These are phyloP conservation scores for Cebus imitator DNA, from an alignment of 2,113 vertebrate genomes.

Conservation along the genomic window DNA sequence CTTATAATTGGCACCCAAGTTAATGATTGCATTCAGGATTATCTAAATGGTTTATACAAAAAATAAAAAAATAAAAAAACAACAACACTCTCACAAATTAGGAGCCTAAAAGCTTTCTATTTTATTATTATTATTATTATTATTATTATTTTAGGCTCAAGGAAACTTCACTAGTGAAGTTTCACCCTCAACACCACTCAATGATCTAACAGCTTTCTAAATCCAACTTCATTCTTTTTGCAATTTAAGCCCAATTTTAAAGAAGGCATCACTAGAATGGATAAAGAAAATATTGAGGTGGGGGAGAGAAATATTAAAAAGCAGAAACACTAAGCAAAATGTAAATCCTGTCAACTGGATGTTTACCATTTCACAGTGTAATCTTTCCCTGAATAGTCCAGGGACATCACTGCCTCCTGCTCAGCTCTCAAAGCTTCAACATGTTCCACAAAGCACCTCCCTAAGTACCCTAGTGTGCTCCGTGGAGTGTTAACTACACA, in stretches of 20 bases:
- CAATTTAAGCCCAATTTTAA: constrained; percentile 30
- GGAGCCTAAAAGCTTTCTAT: background rate
- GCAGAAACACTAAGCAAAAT: constrained; percentile 28
- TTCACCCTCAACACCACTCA: too few relatives aligned
- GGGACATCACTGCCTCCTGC: background rate
- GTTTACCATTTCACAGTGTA: background rate
- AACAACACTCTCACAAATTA: background rate
- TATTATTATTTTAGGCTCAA: too few relatives aligned
- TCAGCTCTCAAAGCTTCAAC: background rate
- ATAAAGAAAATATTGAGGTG: background rate
- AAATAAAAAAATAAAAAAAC: background rate
- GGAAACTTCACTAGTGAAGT: too few relatives aligned
- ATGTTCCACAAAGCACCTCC: background rate
- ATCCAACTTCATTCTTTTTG: background rate
- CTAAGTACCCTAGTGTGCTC: background rate
- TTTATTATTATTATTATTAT: too few relatives aligned
- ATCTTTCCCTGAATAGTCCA: background rate
- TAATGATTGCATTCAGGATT: constrained; percentile 39
- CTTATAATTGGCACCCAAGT: constrained; percentile 44
- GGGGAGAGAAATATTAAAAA: background rate
- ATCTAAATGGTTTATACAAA: constrained; percentile 15
- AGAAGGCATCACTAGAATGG: constrained; percentile 25
- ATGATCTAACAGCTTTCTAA: background rate
- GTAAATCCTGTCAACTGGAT: background rate
- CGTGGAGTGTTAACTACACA: background rate